Evolutionary conservation across 2,888 invertebrate genomes (phyloP), one percentile per base, ranked within the genome.

Genomic region (Lysandra coridon): DNA sequence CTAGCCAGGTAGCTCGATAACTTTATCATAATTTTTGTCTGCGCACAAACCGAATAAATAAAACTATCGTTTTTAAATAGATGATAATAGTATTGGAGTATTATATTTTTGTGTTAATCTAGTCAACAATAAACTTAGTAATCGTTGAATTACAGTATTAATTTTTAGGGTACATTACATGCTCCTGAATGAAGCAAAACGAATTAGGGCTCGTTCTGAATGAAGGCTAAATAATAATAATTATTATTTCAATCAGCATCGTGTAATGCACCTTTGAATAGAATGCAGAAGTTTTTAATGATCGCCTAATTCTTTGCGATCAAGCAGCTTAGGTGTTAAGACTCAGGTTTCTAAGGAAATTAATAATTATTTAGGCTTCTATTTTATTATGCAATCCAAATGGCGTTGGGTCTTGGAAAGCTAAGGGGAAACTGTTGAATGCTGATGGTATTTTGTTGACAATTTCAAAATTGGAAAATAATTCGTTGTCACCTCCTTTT

Each of bases 51-150:
- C 23, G 12, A 23, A 64, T 12, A 64, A 30, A 30, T 5, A 64
- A 37, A 5, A 17, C 12, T 69, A 69, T 37, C 10, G 33, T 17
- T 37, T 14, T 12, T 23, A 23, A 23, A 69, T 69, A 33, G 14
- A 69, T 64, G 64, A 64, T 64, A 33, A 30, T 69, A 69, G 33
- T 69, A 75, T 83, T 83, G 83, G 83, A 81, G 78, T 80, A 75
- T 79, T 78, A 73, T 81, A 82, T 85, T 84, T 83, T 86, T 87
- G 85, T 84, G 85, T 85, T 85, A 82, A 82, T 89, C 89, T 90
- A 90, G 90, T 90, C 90, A 88, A 84, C 86, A 81, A 57, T 57
- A 57, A 85, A 87, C 83, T 83, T 80, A 82, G 83, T 83, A 84
- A 83, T 85, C 82, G 84, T 83, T 83, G 84, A 85, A 82, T 83